Evolutionary conservation across 1,140 invertebrate species (phyloP).

Genomic region (Halotydeus destructor): DNA sequence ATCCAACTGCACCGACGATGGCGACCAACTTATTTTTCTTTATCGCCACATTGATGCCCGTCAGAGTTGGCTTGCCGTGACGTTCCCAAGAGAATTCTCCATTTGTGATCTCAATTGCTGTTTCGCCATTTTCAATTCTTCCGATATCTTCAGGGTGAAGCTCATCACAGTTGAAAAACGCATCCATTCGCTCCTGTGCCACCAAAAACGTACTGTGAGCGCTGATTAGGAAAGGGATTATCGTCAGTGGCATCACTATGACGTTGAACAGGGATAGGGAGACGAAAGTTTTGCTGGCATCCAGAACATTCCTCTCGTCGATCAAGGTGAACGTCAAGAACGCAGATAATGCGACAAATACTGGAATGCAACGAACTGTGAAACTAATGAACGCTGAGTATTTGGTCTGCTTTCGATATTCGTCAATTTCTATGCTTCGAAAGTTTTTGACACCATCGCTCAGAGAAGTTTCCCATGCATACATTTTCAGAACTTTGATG

Average conservation of each 20-base stretch:
- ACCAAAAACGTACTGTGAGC: slow-evolving; percentile 45
- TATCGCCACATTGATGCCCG: slow-evolving; percentile 16
- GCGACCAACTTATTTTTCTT: slow-evolving; percentile 23
- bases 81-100: slow-evolving; percentile 7
- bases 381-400: slow-evolving; percentile 20
- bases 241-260: slow-evolving; percentile 43
- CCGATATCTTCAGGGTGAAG: slow-evolving; percentile 10
- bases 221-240: slow-evolving; percentile 95
- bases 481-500: slow-evolving; percentile 24
- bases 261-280: slow-evolving; percentile 36
- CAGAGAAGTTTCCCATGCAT: slow-evolving; percentile 16
- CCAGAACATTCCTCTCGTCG: slow-evolving; percentile 28
- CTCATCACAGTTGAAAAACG: slow-evolving; percentile 64
- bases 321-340: slow-evolving; percentile 27
- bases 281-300: slow-evolving; percentile 38
- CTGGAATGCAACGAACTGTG: slow-evolving; percentile 20
- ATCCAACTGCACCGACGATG: slow-evolving; percentile 30
- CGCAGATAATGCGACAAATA: slow-evolving; percentile 21
- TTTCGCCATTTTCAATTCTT: slow-evolving; percentile 2
- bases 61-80: not conserved
- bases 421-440: slow-evolving; percentile 7
- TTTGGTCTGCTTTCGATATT: not conserved
- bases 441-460: not conserved
- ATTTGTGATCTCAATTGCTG: slow-evolving; percentile 12
- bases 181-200: slow-evolving; percentile 47